These are phyloP conservation scores for Chaetogeoica ovagalla DNA, from an alignment of 2,888 invertebrate genomes.

Conservation along the genomic window DNA sequence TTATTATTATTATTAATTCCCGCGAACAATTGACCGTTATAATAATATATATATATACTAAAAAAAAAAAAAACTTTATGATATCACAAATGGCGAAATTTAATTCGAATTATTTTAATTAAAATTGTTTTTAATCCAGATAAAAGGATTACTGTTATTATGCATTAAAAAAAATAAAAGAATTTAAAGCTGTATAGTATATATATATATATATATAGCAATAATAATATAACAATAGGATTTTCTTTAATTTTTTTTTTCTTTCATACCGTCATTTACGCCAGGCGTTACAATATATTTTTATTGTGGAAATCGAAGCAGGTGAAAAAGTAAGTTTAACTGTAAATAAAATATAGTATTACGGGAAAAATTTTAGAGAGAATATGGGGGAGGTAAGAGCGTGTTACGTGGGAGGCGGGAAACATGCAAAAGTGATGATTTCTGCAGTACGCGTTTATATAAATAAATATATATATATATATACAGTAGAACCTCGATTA, in stretches of 20 bases:
- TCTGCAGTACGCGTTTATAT: too few relatives aligned
- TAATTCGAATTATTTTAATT: slow-evolving; percentile 36
- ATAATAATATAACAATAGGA: not conserved
- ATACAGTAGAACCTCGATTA: too few relatives aligned
- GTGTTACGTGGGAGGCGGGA: too few relatives aligned
- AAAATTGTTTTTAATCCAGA: slow-evolving; percentile 38
- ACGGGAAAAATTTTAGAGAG: too few relatives aligned
- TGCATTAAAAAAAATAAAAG: slow-evolving; percentile 9
- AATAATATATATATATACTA: not conserved
- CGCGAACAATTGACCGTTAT: slow-evolving; percentile 8
- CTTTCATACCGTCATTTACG: slow-evolving; percentile 7
- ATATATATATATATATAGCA: too few relatives aligned
- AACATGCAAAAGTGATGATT: too few relatives aligned
- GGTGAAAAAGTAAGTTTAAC: slow-evolving; percentile 8
- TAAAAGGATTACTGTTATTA: slow-evolving; percentile 23
- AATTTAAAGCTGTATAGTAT: slow-evolving; percentile 20
- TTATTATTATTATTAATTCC: not conserved
- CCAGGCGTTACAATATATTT: not conserved
- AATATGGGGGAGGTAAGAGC: too few relatives aligned
- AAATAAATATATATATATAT: too few relatives aligned
- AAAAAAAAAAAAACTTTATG: not conserved
- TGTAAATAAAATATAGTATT: too few relatives aligned
- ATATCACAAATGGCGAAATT: not conserved
- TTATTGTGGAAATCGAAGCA: slow-evolving; percentile 21
- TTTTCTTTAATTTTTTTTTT: not conserved